These are phyloP conservation scores for Escarpia spicata DNA, from an alignment of 2,888 invertebrate genomes.

Conservation along the genomic window DNA sequence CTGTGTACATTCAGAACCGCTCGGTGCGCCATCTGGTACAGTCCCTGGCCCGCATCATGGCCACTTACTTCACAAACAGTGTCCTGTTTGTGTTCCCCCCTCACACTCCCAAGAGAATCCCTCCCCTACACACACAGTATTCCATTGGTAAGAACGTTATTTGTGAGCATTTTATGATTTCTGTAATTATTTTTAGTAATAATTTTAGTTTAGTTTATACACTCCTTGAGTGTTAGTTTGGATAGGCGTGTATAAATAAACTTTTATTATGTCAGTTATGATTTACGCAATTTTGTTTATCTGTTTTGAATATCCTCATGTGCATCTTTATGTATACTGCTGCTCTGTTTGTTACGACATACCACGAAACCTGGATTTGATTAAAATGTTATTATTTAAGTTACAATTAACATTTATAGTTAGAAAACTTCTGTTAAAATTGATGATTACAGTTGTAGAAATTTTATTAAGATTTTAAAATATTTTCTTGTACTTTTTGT, in stretches of 20 bases:
- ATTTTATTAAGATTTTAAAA: no score
- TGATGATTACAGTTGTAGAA: not conserved
- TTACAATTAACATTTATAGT: not conserved
- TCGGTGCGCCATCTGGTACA: constrained; percentile 35
- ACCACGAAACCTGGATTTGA: not conserved
- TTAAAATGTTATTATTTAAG: not conserved
- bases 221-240: no score
- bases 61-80: constrained; percentile 61
- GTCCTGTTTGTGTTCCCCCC: constrained; percentile 61
- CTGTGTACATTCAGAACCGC: constrained; percentile 21
- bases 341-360: not conserved
- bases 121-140: constrained; percentile 45
- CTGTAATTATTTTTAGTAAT: not conserved
- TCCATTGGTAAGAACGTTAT: constrained; percentile 29
- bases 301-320: not conserved
- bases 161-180: not conserved
- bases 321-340: not conserved
- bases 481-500: no score
- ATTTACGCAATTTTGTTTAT: not conserved
- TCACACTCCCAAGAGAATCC: constrained; percentile 57
- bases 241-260: not conserved
- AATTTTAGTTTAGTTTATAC: not conserved
- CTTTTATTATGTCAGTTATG: not conserved
- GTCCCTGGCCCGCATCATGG: constrained; percentile 62
- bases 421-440: not conserved